A percentile compares a stretch with the other conserved stretches of the same genome.
phyloP scores from a whole-genome alignment of 2,113 vertebrate genomes.

The Vimba vimba region DNA sequence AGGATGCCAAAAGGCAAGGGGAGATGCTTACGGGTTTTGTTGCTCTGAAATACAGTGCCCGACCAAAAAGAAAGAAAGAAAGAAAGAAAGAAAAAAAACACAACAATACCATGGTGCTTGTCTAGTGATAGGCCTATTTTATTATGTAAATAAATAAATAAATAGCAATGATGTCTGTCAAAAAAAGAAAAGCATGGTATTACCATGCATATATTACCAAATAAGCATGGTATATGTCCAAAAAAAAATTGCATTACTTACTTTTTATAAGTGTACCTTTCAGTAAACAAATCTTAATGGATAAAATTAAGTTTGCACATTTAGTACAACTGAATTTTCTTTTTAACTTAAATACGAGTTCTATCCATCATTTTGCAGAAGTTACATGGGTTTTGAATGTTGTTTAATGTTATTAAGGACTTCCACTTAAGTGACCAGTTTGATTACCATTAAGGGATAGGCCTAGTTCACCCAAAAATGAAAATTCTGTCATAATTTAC shows the following conservation, averaged over 20 bases:
- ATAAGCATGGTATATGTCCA: background rate
- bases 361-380: background rate
- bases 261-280: background rate
- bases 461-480: too few relatives aligned
- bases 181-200: too few relatives aligned
- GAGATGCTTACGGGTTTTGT: background rate
- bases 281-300: background rate
- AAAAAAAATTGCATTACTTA: background rate
- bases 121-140: too few relatives aligned
- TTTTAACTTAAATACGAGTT: background rate
- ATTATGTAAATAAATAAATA: too few relatives aligned
- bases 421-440: background rate
- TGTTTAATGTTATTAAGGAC: background rate
- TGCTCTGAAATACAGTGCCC: background rate
- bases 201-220: too few relatives aligned
- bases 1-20: background rate
- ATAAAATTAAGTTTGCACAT: background rate
- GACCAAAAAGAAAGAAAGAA: too few relatives aligned
- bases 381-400: background rate
- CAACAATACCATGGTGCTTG: too few relatives aligned
- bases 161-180: too few relatives aligned
- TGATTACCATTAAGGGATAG: background rate
- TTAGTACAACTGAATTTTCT: background rate
- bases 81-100: too few relatives aligned
- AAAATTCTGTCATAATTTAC: too few relatives aligned